phyloP scores from a whole-genome alignment of 2,797 vertebrate genomes.

The Clarias laeviceps region DNA sequence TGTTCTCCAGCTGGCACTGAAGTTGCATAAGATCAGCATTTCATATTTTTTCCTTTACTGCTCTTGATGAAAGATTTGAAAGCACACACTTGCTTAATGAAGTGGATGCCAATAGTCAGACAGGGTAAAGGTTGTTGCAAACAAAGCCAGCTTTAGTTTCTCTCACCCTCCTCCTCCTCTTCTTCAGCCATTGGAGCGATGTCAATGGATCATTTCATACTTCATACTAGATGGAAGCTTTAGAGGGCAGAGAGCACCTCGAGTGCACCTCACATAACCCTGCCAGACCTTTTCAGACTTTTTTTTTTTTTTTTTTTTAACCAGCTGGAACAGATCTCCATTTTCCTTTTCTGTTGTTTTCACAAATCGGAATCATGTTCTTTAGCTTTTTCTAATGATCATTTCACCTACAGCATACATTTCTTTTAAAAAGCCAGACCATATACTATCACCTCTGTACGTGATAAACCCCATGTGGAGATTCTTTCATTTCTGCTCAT shows the following conservation, averaged over 20 bases:
- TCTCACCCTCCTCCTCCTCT: conserved; percentile 25
- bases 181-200: conserved; percentile 56
- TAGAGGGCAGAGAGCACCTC: conserved; percentile 34
- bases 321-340: not conserved
- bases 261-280: conserved; percentile 16
- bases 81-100: conserved; percentile 53
- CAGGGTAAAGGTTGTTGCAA: conserved; percentile 58
- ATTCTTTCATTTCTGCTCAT: conserved; percentile 6
- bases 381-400: not conserved
- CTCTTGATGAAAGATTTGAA: conserved; percentile 37
- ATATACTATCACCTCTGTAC: conserved; percentile 3
- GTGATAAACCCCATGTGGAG: not conserved
- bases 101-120: conserved; percentile 61
- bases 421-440: not conserved
- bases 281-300: not conserved
- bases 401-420: conserved; percentile 7
- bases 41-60: conserved; percentile 28
- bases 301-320: not conserved
- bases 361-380: not conserved
- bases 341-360: not conserved
- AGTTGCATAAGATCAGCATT: conserved; percentile 23
- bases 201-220: conserved; percentile 69
- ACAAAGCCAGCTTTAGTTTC: conserved; percentile 67
- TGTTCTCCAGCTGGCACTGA: conserved; percentile 19
- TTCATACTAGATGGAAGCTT: conserved; percentile 60